phyloP scores from a whole-genome alignment of 2,797 vertebrate species.

The Hemitrygon akajei region DNA sequence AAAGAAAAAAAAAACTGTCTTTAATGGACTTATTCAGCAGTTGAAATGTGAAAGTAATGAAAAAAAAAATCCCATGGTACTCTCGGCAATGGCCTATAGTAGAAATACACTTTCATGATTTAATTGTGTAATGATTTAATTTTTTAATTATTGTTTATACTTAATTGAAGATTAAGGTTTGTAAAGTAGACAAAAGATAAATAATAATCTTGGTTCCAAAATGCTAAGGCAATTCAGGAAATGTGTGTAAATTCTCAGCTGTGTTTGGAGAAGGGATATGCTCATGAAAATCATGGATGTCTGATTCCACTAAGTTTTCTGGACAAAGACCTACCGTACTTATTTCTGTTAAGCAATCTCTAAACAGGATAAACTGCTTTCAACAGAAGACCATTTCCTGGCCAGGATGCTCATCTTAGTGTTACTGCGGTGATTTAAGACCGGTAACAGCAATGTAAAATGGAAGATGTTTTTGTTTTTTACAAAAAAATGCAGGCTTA shows the following conservation, averaged over 20 bases:
- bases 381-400: neutral
- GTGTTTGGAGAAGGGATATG: neutral
- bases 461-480: neutral
- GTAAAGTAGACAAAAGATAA: neutral
- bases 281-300: neutral
- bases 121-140: neutral
- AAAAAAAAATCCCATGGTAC: neutral
- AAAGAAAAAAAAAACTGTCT: neutral
- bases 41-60: neutral
- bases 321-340: neutral
- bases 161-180: neutral
- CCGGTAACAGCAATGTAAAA: neutral
- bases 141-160: neutral
- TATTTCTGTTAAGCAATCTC: neutral
- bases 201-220: neutral
- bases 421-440: neutral
- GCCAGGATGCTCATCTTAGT: neutral
- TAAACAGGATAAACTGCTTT: neutral
- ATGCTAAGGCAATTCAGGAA: neutral
- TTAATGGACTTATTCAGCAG: slow-evolving; percentile 5
- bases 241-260: neutral
- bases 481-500: neutral
- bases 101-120: neutral
- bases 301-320: neutral
- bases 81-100: neutral